Conservation (phyloP, 2,888 invertebrate species). For the Sinodicranocentrus sp. region DNA sequence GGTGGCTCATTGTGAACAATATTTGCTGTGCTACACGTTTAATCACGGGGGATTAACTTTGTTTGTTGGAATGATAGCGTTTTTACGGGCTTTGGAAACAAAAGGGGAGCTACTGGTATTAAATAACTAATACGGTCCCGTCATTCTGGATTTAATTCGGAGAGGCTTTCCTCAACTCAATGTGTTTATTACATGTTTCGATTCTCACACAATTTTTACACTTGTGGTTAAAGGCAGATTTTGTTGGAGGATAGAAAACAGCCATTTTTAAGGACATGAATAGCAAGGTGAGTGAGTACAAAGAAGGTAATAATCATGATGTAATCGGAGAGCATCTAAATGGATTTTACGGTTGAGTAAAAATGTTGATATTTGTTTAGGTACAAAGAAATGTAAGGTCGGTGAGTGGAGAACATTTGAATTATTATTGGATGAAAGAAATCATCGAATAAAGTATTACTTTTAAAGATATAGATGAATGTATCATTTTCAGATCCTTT, state of each 20-base stretch:
- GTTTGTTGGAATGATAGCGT: too few species aligned
- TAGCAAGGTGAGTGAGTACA: background rate
- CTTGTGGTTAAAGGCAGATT: background rate
- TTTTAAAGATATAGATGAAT: background rate
- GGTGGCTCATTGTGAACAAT: background rate
- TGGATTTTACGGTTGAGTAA: background rate
- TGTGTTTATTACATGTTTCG: too few species aligned
- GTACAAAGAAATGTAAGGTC: too few species aligned
- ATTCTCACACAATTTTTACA: too few species aligned
- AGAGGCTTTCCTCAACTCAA: too few species aligned
- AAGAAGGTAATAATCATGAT: background rate
- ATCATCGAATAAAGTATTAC: background rate
- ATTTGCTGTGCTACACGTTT: background rate
- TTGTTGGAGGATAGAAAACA: background rate
- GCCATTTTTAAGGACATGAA: background rate
- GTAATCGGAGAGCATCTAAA: background rate
- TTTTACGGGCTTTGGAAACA: too few species aligned
- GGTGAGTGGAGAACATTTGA: background rate
- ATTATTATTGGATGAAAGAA: background rate
- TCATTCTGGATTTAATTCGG: conserved; percentile 42
- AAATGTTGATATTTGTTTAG: background rate
- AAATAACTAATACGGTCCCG: conserved; percentile 38
- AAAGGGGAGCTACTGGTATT: too few species aligned
- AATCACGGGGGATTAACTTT: conserved; percentile 28
- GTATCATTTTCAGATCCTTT: background rate